Evolutionary conservation across 1,140 invertebrate genomes (phyloP).

Genomic region (Meloidogyne floridensis): DNA sequence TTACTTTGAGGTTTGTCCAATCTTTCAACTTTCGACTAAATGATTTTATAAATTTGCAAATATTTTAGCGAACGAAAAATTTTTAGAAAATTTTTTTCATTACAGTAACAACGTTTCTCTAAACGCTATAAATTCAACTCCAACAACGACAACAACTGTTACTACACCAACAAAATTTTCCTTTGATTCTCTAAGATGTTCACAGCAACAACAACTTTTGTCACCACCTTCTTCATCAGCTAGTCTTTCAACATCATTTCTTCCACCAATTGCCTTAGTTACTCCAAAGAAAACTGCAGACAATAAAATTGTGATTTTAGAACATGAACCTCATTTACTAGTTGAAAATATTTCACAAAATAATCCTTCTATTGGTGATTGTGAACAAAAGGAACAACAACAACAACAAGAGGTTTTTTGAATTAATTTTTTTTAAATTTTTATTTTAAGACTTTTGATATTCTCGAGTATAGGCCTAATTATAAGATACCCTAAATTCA

Average conservation of each 20-base stretch:
- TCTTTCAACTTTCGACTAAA: not conserved
- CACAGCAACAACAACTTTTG: not conserved
- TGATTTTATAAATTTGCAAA: too few relatives aligned
- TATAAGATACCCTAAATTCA: too few relatives aligned
- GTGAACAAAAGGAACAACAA: not conserved
- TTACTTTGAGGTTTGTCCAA: not conserved
- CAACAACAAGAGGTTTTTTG: not conserved
- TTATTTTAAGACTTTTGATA: too few relatives aligned
- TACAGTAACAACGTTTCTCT: not conserved
- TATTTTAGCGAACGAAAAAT: too few relatives aligned
- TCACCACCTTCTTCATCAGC: not conserved
- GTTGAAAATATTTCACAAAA: not conserved
- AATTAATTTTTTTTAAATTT: too few relatives aligned
- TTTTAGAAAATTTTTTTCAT: too few relatives aligned
- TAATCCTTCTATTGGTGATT: not conserved
- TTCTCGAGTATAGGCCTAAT: too few relatives aligned
- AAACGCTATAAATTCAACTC: not conserved
- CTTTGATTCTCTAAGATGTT: not conserved
- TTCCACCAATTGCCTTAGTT: conserved; percentile 6
- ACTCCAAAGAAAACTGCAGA: not conserved
- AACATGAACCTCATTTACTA: not conserved
- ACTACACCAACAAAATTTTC: not conserved
- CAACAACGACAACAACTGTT: not conserved
- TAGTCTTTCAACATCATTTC: not conserved
- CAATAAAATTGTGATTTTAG: conserved; percentile 7